Evolutionary conservation across 2,888 invertebrate genomes (phyloP), one percentile per base, ranked within the genome.

Genomic region (Catotricha subobsoleta): DNA sequence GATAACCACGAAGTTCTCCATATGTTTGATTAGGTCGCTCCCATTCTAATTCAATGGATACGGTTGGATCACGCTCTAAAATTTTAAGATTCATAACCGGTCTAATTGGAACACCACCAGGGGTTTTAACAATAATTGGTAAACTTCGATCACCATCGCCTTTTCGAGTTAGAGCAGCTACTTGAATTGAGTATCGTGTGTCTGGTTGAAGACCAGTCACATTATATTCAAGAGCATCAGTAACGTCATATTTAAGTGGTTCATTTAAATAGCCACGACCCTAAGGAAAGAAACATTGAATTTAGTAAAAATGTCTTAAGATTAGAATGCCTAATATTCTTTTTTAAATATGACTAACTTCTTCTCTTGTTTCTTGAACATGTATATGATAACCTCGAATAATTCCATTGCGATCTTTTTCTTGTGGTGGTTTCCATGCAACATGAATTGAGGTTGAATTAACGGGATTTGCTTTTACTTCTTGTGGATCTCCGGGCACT

Each of bases 401-500:
- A 49, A 94, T 81, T 36, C 95, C 95, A 58, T 95, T 91, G 47
- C 86, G 78, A 53, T 94, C 91, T 54, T 86, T 84, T 50, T 82
- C 80, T 45, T 74, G 71, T 0, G 97, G 98, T 7, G 90, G 83
- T 56, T 87, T 82, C 98, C 98, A 98, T 46, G 79, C 76, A 40
- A 97, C 90, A 60, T 80, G 80, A 50, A 97, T 80, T 28, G 92
- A 78, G n/a, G 95, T 94, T 2, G 97, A 95, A 68, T 95, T 97
- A 58, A 95, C 71, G 18, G 87, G 74, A 46, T 72, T 75, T 33
- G 82, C 83, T 63, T 80, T 80, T 47, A 98, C 90, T 55, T 88
- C 84, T 64, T 86, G 83, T 37, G 97, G 97, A 66, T 92, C 86
- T 49, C 94, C 94, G 52, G 97, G 97, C 72, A 98, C 97, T 97